Evolutionary conservation across 2,888 invertebrate species (phyloP).

Genomic region (Mythimna ferrago): DNA sequence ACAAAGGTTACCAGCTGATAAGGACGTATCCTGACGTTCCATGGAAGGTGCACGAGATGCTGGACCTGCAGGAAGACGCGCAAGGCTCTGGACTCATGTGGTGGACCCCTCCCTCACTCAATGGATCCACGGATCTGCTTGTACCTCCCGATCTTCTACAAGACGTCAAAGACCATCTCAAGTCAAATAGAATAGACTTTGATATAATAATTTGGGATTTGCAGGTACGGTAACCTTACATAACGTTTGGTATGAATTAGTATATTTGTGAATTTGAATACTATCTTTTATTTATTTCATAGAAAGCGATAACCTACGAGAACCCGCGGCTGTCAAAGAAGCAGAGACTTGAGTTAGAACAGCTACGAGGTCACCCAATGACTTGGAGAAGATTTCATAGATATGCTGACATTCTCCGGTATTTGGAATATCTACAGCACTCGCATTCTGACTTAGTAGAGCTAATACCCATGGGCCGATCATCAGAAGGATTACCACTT

Average conservation of each 20-base stretch:
- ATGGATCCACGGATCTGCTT: slow-evolving; percentile 92
- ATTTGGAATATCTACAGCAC: slow-evolving; percentile 92
- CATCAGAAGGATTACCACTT: slow-evolving; percentile 93
- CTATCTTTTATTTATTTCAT: slow-evolving; percentile 34
- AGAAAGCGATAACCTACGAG: slow-evolving; percentile 93
- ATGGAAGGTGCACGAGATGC: slow-evolving; percentile 86
- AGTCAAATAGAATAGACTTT: slow-evolving; percentile 91
- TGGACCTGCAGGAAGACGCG: slow-evolving; percentile 87
- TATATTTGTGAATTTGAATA: not conserved
- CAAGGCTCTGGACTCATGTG: slow-evolving; percentile 88
- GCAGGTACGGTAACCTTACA: slow-evolving; percentile 85
- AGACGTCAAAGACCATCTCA: slow-evolving; percentile 91
- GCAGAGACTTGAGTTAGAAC: slow-evolving; percentile 90
- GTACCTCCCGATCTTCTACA: slow-evolving; percentile 92
- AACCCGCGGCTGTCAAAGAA: slow-evolving; percentile 92
- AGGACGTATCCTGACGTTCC: slow-evolving; percentile 82
- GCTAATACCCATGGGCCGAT: slow-evolving; percentile 93
- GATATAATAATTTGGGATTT: slow-evolving; percentile 93
- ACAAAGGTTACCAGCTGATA: slow-evolving; percentile 90
- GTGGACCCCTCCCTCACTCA: slow-evolving; percentile 87
- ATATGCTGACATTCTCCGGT: slow-evolving; percentile 93
- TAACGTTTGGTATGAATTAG: not conserved
- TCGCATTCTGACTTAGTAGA: slow-evolving; percentile 92
- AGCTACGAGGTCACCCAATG: slow-evolving; percentile 91
- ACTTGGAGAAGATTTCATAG: slow-evolving; percentile 94